Base-by-base conservation (phyloP, 2,888 invertebrate genomes). In the Podotricha telesiphe region DNA sequence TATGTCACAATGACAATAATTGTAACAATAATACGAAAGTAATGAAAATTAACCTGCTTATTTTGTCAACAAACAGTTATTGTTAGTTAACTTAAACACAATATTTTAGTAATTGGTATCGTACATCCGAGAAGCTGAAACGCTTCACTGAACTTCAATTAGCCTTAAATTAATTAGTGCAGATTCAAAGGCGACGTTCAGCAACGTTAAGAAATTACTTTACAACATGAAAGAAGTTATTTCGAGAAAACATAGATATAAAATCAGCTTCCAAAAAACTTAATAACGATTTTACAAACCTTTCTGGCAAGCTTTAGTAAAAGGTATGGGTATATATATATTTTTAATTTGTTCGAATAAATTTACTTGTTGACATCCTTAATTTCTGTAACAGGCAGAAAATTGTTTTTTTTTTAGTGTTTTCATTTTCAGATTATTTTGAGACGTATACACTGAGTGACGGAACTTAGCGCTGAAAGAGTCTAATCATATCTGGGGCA, bases 141-240 rank as follows among this genome's bases (percentile, higher is more conserved):
- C 62, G 50, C 50, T 34, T 50, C 62, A 62, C 37, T 15, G 62
- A 62, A 50, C 48, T 47, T 62, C 37, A 62, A 37, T 48, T 50
- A 50, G 50, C 50, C 50, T 50, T 62, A 62, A 62, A 62, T 62
- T 62, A 50, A 50, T 62, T 50, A 62, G 48, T 37, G 48, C 48
- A 37, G 47, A 37, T 62, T 62, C 48, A 48, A 62, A 62, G 34
- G 48, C 48, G 59, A 47, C 13, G 8, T 62, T 50, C 48, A n/a
- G 19, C 17, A 34, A 28, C 48, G 62, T 48, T 34, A 62, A 50
- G 62, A 34, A 62, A 50, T 62, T 62, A 19, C 62, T 62, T 37
- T 37, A 34, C 48, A 62, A 62, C 34, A 62, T 62, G 48, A 48
- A 62, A 50, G 15, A 62, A 48, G 15, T 48, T 62, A 48, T 61